Evolutionary conservation across 2,797 vertebrate genomes (phyloP), one percentile per base, ranked within the genome.

Genomic region (Diplodus puntazzo): DNA sequence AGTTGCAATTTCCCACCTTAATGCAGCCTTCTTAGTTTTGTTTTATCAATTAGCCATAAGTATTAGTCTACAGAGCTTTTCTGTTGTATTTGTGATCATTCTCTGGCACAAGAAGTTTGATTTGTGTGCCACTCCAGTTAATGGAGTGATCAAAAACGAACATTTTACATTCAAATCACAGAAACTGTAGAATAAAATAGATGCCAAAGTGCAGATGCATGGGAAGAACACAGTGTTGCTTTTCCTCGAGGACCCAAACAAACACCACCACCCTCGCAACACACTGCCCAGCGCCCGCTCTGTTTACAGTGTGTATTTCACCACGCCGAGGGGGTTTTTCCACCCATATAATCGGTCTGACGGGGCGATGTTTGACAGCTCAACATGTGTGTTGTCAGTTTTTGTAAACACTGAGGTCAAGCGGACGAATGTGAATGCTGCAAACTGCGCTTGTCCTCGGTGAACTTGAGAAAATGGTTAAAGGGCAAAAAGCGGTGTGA

Each of bases 251-350:
- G 55, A 34, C 5, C 30, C 30, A 34, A 34, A 34, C 30, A 34
- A 79, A 52, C 48, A 54, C 72, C n/a, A 55, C 52, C 18, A 17
- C 11, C 68, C 45, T 45, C 14, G 62, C 68, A 77, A 67, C 78
- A 72, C 54, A 46, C 52, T 79, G 71, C 52, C 77, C 77, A 73
- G 42, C 12, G 34, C 73, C 30, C 16, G 73, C 73, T 88, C 67
- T 89, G 84, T 90, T 90, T 67, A 76, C 69, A 65, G 64, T 58
- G 75, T 42, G 45, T 77, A 70, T 78, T 75, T 71, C 77, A 69
- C 59, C 46, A 46, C 68, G 76, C 55, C 48, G 17, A 72, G 50
- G 61, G 77, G 69, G 30, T 46, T 77, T 81, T 83, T 83, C 75
- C 81, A 80, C 54, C 53, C 61, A 25, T 68, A 77, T 64, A 55